Evolutionary conservation across 2,797 vertebrate genomes (phyloP), one percentile per base, ranked within the genome.

Genomic region (Lacerta agilis): DNA sequence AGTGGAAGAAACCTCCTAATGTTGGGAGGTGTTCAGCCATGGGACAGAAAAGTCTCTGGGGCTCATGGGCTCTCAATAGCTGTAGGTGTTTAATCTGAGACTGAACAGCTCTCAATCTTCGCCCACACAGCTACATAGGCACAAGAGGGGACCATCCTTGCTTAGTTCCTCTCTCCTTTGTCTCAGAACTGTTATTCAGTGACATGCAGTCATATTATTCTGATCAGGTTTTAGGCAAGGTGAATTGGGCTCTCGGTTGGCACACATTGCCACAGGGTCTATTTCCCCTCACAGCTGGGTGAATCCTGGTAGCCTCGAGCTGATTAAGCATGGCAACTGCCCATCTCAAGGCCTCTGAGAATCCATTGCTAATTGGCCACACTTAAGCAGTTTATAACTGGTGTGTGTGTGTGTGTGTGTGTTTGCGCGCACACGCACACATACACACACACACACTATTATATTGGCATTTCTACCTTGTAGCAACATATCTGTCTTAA

Each of bases 281-380:
- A 29, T 41, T 18, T 49, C 55, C 15, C 66, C 27, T 64, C 64
- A 69, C 41, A 69, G 33, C 76, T 79, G 33, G 11, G 38, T 67
- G 29, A 45, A 36, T 33, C 78, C 41, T 64, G 36, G 15, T 36
- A 73, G 33, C 79, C 17, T 38, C 25, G 2, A 64, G 25, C 36
- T 36, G 23, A 36, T 77, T 67, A 36, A 69, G 61, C 8, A 9
- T 33, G 58, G 13, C 67, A 36, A 15, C 64, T 86, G 36, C 36
- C 77, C 76, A 36, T 45, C 75, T 49, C 66, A 36, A n/a, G 69
- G 58, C 11, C 36, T 36, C 13, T 84, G 64, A 43, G 25, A 49
- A 58, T 29, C 5, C 1, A 0, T 3, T 64, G 78, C 27, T 76
- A 83, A 67, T 4, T 5, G 9, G 0, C 0, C 61, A 78, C 20